Base-by-base conservation (phyloP, 2,888 invertebrate genomes). In the Urechis unicinctus region DNA sequence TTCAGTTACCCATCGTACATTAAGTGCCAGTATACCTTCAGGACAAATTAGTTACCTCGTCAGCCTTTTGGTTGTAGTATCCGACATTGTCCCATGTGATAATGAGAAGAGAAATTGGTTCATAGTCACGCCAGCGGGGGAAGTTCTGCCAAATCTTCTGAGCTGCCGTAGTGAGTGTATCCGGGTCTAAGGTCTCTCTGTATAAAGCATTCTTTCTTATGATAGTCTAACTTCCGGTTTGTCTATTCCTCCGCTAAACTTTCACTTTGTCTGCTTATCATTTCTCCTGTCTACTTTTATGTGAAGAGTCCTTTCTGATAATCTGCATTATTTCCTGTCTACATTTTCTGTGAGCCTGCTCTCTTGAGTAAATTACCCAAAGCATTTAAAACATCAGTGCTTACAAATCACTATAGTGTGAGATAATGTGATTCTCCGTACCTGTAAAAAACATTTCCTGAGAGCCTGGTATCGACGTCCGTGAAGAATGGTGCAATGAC, bases 51-150 rank as follows among this genome's bases (percentile, higher is more conserved):
- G 71, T 70, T 65, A 83, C 84, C 75, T 85, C 87, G 71, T 89
- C 86, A 51, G 79, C 80, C 50, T 83, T 83, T 56, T 82, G 80
- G 47, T 83, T 83, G 69, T 84, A 87, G 72, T 88, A 88, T 0
- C 91, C 91, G 1, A 95, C 94, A 53, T 86, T 86, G 36, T 86
- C 81, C 96, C 96, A 97, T 0, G 95, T 96, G 21, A 85, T 88
- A 50, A 97, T 84, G 70, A 96, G 88, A 3, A 93, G 82, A 66
- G 86, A 85, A 0, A 80, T 83, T 0, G 94, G 89, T 66, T 83
- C 81, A 74, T 94, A 97, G 58, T 85, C 83, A 2, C 79, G 77
- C 46, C 85, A 85, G 26, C 85, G 84, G 31, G 85, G 83, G 75
- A 90, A 94, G 59, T 87, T 84, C 57, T 84, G 84, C 56, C 85